phyloP scores from a whole-genome alignment of 2,797 vertebrate genomes.

The Betta splendens region DNA sequence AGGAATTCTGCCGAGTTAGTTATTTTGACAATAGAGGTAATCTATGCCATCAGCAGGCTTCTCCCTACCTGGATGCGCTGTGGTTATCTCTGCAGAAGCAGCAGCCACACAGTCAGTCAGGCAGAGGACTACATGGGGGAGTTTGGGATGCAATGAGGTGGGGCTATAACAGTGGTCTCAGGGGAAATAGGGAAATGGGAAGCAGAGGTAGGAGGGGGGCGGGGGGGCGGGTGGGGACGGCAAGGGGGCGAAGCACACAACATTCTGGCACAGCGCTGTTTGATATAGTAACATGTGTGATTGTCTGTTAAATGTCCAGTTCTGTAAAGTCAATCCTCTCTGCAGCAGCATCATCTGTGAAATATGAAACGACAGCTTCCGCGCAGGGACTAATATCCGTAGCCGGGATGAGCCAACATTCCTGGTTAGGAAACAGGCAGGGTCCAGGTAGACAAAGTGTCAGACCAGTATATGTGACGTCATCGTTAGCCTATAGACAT shows the following conservation, averaged over 20 bases:
- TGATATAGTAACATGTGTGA: slow-evolving; percentile 63
- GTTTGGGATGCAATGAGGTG: slow-evolving; percentile 63
- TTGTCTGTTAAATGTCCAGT: slow-evolving; percentile 76
- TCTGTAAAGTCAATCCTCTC: slow-evolving; percentile 64
- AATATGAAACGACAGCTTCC: slow-evolving; percentile 62
- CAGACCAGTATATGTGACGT: slow-evolving; percentile 2
- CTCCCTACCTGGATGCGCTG: slow-evolving; percentile 76
- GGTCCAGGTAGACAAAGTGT: slow-evolving; percentile 35
- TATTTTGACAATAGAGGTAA: slow-evolving; percentile 84
- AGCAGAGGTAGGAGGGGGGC: slow-evolving; percentile 29
- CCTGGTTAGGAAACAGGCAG: slow-evolving; percentile 22
- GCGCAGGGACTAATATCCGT: slow-evolving; percentile 37
- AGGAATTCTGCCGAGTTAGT: slow-evolving; percentile 83
- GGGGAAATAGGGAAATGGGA: slow-evolving; percentile 59
- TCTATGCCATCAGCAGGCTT: slow-evolving; percentile 82
- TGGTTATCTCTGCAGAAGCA: slow-evolving; percentile 84
- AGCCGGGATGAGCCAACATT: slow-evolving; percentile 22
- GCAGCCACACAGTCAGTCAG: slow-evolving; percentile 68
- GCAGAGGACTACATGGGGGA: slow-evolving; percentile 54
- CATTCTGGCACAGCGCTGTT: slow-evolving; percentile 64
- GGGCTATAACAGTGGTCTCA: slow-evolving; percentile 59
- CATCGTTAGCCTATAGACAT: slow-evolving; percentile 27
- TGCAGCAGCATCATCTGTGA: slow-evolving; percentile 55
- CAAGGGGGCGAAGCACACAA: slow-evolving; percentile 49
- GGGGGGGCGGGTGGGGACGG: slow-evolving; percentile 19